Evolutionary conservation across 1,140 invertebrate species (phyloP), one percentile per base, ranked within the genome.

Genomic region (Drosophila mauritiana): DNA sequence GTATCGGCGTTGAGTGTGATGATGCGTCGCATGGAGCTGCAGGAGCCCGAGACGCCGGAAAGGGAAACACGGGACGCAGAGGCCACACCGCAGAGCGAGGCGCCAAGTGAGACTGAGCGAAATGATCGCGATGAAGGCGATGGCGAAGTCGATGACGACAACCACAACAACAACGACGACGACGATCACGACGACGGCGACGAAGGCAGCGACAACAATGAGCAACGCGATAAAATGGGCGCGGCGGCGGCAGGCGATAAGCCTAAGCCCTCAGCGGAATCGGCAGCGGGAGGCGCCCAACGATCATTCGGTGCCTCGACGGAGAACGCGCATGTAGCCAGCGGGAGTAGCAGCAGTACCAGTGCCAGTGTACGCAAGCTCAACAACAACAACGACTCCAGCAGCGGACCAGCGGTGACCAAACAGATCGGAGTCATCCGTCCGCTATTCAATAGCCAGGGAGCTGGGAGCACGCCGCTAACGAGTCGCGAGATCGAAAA

Each of bases 401-500:
- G 94, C 77, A 90, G 94, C 94, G 42, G 48, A 27, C 55, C 39
- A 82, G 95, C 95, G 20, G 95, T 95, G 20, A 69, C 68, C 51
- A 92, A 92, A 53, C 90, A 91, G 68, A 86, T 92, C 36, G 91
- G 90, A 6, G 80, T 92, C 13, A 92, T 91, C 52, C 70, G 90
- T 5, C 91, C 91, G 36, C 52, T 92, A 5, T 64, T 81, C n/a
- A 76, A 74, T 27, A 74, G 46, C 59, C 45, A 63, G 37, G 70
- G 49, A 54, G 54, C 65, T 15, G 63, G 48, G 31, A 49, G 25
- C 54, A 77, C 42, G 13, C 73, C 74, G 25, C 92, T 95, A 31
- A 95, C 95, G 37, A 94, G 94, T 51, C 91, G 94, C 34, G 95
- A 96, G 90, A 94, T 95, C 20, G 95, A 96, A 80, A 96, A 96